Conservation (phyloP, 2,888 invertebrate genomes). For the Hydropsyche betteni region DNA sequence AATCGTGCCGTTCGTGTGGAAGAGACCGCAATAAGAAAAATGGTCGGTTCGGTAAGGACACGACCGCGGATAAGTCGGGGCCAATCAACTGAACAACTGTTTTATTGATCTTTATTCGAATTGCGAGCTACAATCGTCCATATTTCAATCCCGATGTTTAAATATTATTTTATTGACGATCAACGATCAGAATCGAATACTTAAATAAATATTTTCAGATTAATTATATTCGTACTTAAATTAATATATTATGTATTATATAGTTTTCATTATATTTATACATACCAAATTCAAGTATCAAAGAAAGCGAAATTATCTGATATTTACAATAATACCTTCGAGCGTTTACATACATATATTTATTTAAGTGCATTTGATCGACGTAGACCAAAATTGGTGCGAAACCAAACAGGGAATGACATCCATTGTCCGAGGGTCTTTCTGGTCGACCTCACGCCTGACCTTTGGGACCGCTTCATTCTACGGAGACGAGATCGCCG, state of each 20-base stretch:
- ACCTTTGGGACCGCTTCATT: slow-evolving; percentile 28
- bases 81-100: slow-evolving; percentile 25
- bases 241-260: no score
- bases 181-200: no score
- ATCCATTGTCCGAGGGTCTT: slow-evolving; percentile 33
- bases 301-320: neutral
- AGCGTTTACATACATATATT: neutral
- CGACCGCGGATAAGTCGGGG: slow-evolving; percentile 29
- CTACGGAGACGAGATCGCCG: no score
- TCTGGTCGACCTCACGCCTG: slow-evolving; percentile 35
- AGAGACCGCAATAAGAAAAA: slow-evolving; percentile 45
- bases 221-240: no score
- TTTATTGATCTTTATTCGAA: slow-evolving; percentile 21
- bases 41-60: slow-evolving; percentile 31
- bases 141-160: no score
- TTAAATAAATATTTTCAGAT: no score
- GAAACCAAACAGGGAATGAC: slow-evolving; percentile 37
- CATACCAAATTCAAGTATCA: neutral
- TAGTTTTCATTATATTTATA: neutral
- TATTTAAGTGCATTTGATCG: slow-evolving; percentile 19
- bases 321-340: neutral
- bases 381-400: slow-evolving; percentile 33
- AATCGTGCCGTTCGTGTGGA: slow-evolving; percentile 48
- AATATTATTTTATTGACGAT: no score
- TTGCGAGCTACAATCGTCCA: neutral